Evolutionary conservation across 2,888 invertebrate species (phyloP), one percentile per base, ranked within the genome.

Genomic region (Drosophila pegasa): DNA sequence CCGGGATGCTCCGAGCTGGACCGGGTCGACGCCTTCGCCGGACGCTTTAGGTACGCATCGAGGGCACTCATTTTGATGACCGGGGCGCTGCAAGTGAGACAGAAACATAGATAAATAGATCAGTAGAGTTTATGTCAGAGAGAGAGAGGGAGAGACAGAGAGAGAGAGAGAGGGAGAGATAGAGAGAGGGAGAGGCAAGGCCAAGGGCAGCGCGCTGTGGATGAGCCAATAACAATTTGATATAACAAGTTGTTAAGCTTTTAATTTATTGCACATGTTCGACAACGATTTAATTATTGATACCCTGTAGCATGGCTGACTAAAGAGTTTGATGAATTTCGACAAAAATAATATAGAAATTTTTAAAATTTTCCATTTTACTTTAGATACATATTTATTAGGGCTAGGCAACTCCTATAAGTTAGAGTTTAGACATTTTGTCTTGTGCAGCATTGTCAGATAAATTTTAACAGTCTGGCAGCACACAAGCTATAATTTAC

Each of bases 61-160:
- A 77, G 61, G n/a, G 60, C 45, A 37, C 74, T 75, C 81, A 82
- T 82, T 72, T 68, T 87, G 58, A 58, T 84, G 59, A 63, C 41
- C 62, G 47, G 50, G 38, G 22, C 35, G 60, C 76, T 76, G 51
- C 22, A 51, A 7, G 14, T 18, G 7, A 50, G 1, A 50, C 1
- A 33, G n/a, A 22, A 35, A 12, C 48, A 20, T 9, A 43, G 20
- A 31, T 48, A 8, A 7, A 14, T 18, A 9, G 10, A 47, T 18
- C 18, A 31, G 31, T 48, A 1, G 2, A 12, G 14, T 3, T 2
- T 2, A 37, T n/a, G n/a, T n/a, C n/a, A n/a, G 16, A 37, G 7
- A 37, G 16, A 9, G 16, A n/a, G 8, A 45, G 16, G 10, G 25
- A 18, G 0, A 20, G 3, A 12, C 4, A 1, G 9, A 33, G 12